Evolutionary conservation across 2,888 invertebrate genomes (phyloP), one percentile per base, ranked within the genome.

Genomic region (Carterocephalus palaemon): DNA sequence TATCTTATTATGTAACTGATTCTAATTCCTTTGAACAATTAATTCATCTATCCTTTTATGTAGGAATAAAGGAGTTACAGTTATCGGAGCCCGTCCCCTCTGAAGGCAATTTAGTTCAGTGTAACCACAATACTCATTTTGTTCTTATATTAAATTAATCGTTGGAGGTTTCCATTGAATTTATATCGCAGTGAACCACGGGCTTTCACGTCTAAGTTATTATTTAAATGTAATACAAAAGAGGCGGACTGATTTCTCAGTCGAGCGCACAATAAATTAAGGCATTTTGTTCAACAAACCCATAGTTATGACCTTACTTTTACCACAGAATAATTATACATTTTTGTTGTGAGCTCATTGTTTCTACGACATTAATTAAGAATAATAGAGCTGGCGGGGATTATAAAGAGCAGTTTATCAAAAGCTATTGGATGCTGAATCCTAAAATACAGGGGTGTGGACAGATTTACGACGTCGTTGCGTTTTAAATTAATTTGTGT

Each of bases 171-270:
- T 4, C 24, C 9, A 33, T 41, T 33, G 32, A 41, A 43, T 28
- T 41, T 41, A 16, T 34, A 34, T 43, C 24, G 19, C 17, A 19
- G 23, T 19, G 10, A 24, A 33, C 12, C 17, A 6, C 16, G 22
- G 32, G 22, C 31, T 33, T 41, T 26, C 17, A 26, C 6, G 26
- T 26, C 33, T 41, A 19, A 33, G 32, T 41, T 41, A 33, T 41
- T 41, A 41, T 42, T 42, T 42, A 60, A 62, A 65, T 52, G 65
- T 62, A 66, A 66, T 67, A 67, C 67, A 62, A 61, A 56, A 60
- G 63, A 67, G 63, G 58, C 36, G 47, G 60, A 38, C 54, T 51
- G 58, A 59, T 64, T 67, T 61, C 70, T 69, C 67, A 72, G 75
- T 71, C 69, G 54, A 58, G 56, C 57, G 59, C 53, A 57, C 64